These are phyloP conservation scores for Semaprochilodus insignis DNA, from an alignment of 2,797 vertebrate genomes.

Conservation along the genomic window DNA sequence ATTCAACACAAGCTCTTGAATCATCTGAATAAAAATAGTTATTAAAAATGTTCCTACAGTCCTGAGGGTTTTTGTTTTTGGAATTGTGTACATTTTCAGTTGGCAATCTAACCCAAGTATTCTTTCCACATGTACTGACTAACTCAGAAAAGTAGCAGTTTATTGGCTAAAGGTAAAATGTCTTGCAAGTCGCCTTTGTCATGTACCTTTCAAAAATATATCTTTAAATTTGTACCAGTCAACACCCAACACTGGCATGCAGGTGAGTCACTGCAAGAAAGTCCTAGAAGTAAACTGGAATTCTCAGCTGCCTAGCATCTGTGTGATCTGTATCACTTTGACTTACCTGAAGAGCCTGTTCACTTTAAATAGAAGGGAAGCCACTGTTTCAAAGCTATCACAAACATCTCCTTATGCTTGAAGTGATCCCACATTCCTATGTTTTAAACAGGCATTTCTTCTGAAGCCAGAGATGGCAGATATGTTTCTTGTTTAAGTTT, in stretches of 20 bases:
- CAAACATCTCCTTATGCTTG: too few species aligned
- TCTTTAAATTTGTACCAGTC: neutral
- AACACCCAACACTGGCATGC: conserved; percentile 34
- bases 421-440: too few species aligned
- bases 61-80: neutral
- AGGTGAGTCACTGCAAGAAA: conserved; percentile 17
- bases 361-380: neutral
- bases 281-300: neutral
- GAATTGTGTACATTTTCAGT: neutral
- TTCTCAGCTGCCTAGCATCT: neutral
- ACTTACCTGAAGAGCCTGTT: neutral
- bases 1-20: neutral
- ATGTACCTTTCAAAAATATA: too few species aligned
- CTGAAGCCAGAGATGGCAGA: too few species aligned
- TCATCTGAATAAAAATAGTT: conserved; percentile 2
- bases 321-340: neutral
- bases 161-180: neutral
- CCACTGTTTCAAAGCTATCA: neutral
- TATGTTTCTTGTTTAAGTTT: too few species aligned
- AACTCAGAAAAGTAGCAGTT: too few species aligned
- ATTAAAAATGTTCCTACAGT: neutral
- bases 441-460: neutral
- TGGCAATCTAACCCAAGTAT: too few species aligned
- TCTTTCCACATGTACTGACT: too few species aligned
- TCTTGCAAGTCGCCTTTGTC: neutral